These are phyloP conservation scores for Netelia virgata DNA, from an alignment of 2,888 invertebrate species.

Conservation along the genomic window DNA sequence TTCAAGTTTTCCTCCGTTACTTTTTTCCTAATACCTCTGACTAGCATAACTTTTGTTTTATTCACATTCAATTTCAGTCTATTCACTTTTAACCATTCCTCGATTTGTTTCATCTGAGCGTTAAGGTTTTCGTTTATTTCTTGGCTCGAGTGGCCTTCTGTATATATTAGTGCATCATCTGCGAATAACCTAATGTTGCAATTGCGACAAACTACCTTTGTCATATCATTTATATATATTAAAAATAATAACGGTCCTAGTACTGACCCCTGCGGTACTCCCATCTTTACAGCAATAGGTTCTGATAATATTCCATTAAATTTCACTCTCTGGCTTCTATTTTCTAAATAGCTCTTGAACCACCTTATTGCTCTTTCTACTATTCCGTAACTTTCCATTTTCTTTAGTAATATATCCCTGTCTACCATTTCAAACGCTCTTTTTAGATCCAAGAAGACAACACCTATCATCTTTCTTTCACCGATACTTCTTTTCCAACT, in stretches of 20 bases:
- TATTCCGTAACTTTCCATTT: conserved; percentile 48
- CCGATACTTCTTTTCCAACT: conserved; percentile 47
- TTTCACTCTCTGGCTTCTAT: too few relatives aligned
- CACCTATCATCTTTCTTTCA: conserved; percentile 33
- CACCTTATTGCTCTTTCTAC: conserved; percentile 39
- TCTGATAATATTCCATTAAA: too few relatives aligned
- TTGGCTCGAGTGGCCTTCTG: not conserved
- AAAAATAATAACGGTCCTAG: conserved; percentile 43
- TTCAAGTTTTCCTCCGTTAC: not conserved
- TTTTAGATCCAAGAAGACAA: conserved; percentile 59
- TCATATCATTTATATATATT: conserved; percentile 1
- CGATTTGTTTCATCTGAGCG: not conserved
- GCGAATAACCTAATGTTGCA: not conserved
- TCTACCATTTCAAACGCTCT: not conserved
- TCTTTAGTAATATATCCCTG: conserved; percentile 10
- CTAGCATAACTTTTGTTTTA: not conserved
- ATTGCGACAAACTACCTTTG: not conserved
- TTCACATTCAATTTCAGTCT: not conserved
- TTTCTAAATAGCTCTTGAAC: conserved; percentile 33
- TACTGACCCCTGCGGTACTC: conserved; percentile 51
- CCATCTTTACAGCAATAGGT: not conserved
- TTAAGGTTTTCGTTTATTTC: not conserved
- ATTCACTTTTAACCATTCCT: not conserved
- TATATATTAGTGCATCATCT: not conserved
- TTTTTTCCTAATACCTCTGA: not conserved